Evolutionary conservation across 2,113 vertebrate species (phyloP).

Genomic region (Saccopteryx leptura): DNA sequence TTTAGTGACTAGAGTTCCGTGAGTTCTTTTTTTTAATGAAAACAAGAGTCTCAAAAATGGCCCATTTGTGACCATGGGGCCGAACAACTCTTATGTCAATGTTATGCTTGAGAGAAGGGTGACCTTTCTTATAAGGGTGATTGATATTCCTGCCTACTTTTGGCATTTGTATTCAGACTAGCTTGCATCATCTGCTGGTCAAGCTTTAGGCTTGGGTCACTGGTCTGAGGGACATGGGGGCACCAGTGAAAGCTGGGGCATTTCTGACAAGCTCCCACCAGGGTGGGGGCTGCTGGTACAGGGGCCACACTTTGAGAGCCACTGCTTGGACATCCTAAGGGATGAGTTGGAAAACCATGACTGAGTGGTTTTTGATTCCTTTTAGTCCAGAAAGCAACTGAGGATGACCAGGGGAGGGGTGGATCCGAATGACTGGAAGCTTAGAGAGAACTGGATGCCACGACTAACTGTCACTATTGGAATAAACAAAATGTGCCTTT

Average conservation of each 20-base stretch:
- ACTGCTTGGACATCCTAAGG: background rate
- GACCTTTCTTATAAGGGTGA: background rate
- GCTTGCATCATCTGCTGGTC: background rate
- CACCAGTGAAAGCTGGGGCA: fast-evolving
- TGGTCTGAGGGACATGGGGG: background rate
- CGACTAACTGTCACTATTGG: background rate
- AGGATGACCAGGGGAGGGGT: fast-evolving
- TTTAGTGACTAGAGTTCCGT: background rate
- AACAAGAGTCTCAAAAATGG: background rate
- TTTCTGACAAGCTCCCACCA: background rate
- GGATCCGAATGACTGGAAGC: background rate
- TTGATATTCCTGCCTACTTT: too few relatives aligned
- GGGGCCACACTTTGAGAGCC: background rate
- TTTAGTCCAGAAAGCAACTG: background rate
- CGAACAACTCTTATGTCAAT: background rate
- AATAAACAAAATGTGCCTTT: background rate
- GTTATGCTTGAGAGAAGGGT: background rate
- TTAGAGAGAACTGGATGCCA: background rate
- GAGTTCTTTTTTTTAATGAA: background rate
- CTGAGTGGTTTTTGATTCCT: background rate
- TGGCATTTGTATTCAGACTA: background rate
- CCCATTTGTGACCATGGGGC: background rate
- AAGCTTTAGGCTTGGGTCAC: background rate
- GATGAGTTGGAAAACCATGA: background rate
- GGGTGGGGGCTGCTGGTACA: background rate